Conservation (phyloP, 23 tunicate species). For the Botrylloides violaceus region DNA sequence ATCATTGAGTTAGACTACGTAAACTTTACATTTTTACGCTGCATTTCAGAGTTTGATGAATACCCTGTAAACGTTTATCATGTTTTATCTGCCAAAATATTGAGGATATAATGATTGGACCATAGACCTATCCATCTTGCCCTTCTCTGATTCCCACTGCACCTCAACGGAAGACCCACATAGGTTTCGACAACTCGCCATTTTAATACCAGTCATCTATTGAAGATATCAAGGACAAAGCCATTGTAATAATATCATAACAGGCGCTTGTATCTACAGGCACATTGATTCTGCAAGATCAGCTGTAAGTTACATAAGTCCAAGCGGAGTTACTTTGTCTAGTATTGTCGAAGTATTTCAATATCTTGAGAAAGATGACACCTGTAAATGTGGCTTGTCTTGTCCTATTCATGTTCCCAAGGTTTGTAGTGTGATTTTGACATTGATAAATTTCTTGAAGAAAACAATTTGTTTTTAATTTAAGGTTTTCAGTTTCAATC, state of each 20-base stretch:
- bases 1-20: no score
- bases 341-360: slow-evolving; percentile 25
- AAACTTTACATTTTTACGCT: no score
- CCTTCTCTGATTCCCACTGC: no score
- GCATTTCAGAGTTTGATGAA: no score
- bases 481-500: slow-evolving; percentile 21
- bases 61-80: no score
- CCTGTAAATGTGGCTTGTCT: slow-evolving; percentile 24
- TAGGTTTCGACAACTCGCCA: no score
- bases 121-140: no score
- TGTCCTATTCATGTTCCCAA: slow-evolving; percentile 27
- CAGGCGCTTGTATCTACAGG: not conserved
- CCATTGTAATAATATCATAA: not conserved
- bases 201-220: no score
- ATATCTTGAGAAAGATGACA: slow-evolving; percentile 17
- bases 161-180: no score
- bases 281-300: not conserved
- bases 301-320: slow-evolving; percentile 14
- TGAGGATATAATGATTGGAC: no score
- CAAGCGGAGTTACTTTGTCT: slow-evolving; percentile 11
- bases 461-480: not conserved
- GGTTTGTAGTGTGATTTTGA: slow-evolving; percentile 2
- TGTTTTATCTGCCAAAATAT: no score
- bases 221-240: no score
- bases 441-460: not conserved